A percentile compares a stretch with the other conserved stretches of the same genome.
Conservation (phyloP, 2,113 vertebrate species). For the Nycticryphes semicollaris region DNA sequence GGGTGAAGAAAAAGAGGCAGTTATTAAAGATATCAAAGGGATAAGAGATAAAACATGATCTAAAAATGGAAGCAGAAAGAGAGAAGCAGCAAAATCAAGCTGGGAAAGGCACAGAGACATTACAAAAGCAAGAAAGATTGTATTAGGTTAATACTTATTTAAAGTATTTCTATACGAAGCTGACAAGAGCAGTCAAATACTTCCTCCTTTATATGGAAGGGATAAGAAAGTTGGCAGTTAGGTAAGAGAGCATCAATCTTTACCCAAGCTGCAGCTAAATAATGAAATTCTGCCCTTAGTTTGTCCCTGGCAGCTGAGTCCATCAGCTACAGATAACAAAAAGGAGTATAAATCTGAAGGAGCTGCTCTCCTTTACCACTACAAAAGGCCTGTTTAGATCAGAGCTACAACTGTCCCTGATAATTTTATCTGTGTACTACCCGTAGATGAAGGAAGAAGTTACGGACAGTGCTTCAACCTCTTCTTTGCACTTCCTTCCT, state of each 20-base stretch:
- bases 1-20: neutral
- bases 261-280: neutral
- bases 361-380: neutral
- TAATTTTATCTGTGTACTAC: neutral
- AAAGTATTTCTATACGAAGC: slow-evolving; percentile 11
- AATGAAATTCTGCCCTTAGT: neutral
- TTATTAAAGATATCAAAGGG: slow-evolving; percentile 46
- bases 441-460: neutral
- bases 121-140: slow-evolving; percentile 24
- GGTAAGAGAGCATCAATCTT: slow-evolving; percentile 26
- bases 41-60: slow-evolving; percentile 32
- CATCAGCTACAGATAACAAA: neutral
- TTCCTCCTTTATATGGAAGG: neutral
- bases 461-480: neutral
- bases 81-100: slow-evolving; percentile 21
- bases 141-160: slow-evolving; percentile 34
- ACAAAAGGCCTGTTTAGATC: neutral
- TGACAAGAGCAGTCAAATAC: neutral
- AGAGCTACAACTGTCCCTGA: neutral
- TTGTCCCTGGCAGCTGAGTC: slow-evolving; percentile 11
- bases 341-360: neutral
- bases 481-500: neutral
- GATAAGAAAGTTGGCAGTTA: neutral
- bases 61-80: slow-evolving; percentile 47
- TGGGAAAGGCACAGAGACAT: neutral